A percentile compares a stretch with the other conserved stretches of the same genome.
Conservation (phyloP, 2,797 vertebrate genomes). For the Hyperoplus immaculatus region DNA sequence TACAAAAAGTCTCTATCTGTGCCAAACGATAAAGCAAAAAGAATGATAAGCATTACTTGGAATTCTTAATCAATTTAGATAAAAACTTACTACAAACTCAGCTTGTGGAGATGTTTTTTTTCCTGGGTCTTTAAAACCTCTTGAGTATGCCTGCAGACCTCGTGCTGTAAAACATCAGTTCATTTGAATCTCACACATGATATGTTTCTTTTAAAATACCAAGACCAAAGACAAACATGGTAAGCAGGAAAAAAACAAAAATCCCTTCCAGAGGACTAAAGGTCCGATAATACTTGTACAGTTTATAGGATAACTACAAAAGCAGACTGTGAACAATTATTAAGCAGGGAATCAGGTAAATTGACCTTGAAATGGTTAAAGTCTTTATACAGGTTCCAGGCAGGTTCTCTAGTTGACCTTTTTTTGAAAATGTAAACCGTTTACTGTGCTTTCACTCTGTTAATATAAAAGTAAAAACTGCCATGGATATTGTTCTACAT, state of each 20-base stretch:
- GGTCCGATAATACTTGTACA: not conserved
- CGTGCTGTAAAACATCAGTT: not conserved
- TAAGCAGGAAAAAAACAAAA: not conserved
- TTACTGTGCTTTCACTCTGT: not conserved
- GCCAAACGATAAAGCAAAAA: slow-evolving; percentile 28
- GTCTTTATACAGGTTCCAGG: not conserved
- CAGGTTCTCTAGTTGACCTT: not conserved
- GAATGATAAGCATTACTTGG: slow-evolving; percentile 3
- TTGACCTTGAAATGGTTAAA: not conserved
- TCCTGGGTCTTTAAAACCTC: not conserved
- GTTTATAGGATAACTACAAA: slow-evolving; percentile 7
- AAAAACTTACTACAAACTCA: not conserved
- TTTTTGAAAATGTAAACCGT: not conserved
- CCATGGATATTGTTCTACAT: not conserved
- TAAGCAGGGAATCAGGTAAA: slow-evolving; percentile 5
- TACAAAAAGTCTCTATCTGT: slow-evolving; percentile 14
- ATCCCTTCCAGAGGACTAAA: not conserved
- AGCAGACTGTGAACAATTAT: slow-evolving; percentile 16
- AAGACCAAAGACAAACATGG: slow-evolving; percentile 22
- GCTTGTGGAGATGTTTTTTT: slow-evolving; percentile 3
- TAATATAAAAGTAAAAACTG: not conserved
- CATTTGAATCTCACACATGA: slow-evolving; percentile 1
- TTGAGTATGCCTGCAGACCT: slow-evolving; percentile 3
- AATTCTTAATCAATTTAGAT: not conserved
- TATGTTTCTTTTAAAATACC: slow-evolving; percentile 24